Evolutionary conservation across 2,888 invertebrate genomes (phyloP).

Genomic region (Poecilus cupreus): DNA sequence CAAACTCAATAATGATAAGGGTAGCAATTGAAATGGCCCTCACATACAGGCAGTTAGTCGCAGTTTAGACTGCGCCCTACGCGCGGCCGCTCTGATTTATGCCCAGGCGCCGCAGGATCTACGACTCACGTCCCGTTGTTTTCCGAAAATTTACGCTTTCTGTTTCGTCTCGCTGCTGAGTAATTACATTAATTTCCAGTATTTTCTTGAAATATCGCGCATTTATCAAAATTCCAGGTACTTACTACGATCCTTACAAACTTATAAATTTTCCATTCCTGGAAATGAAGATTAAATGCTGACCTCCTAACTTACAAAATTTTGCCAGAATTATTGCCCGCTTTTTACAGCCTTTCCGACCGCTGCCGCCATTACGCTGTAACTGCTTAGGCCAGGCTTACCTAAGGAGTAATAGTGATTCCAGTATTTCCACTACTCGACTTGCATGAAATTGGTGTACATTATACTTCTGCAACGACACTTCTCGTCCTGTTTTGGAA

Average conservation of each 20-base stretch:
- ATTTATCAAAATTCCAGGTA: conserved; percentile 22
- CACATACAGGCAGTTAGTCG: conserved; percentile 66
- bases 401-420: too few species aligned
- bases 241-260: neutral
- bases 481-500: too few species aligned
- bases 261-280: neutral
- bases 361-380: too few species aligned
- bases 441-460: too few species aligned
- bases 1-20: conserved; percentile 70
- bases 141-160: conserved; percentile 44
- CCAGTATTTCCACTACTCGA: too few species aligned
- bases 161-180: conserved; percentile 11
- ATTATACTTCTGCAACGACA: too few species aligned
- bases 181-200: conserved; percentile 48
- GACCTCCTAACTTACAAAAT: conserved; percentile 3
- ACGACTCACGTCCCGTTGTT: conserved; percentile 7
- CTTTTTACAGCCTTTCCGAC: too few species aligned
- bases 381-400: too few species aligned
- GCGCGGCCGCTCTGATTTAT: conserved; percentile 58
- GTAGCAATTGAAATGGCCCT: conserved; percentile 68
- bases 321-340: neutral
- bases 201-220: neutral
- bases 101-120: neutral
- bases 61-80: conserved; percentile 62
- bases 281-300: conserved; percentile 13